Percentiles rank a stretch among this genome's conserved stretches.
Evolutionary conservation across 1,140 invertebrate genomes (phyloP).

Genomic region (Drosophila elegans): DNA sequence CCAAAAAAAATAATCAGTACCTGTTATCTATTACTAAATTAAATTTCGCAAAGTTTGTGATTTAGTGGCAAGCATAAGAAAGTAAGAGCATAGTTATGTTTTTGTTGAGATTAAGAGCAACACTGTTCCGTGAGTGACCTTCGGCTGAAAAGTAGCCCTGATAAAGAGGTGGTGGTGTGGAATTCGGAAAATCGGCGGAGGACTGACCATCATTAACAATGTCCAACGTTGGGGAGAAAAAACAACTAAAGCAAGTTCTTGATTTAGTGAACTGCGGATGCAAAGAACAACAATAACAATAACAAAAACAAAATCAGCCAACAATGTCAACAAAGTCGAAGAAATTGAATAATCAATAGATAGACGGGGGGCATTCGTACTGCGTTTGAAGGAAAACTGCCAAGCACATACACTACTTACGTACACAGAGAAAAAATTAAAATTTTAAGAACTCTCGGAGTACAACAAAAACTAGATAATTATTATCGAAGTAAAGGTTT

Average conservation of each 20-base stretch:
- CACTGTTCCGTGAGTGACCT: slow-evolving; percentile 2
- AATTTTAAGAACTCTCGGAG: too few species aligned
- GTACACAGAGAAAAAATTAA: slow-evolving; percentile 6
- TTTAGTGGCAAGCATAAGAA: too few species aligned
- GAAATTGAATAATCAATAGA: slow-evolving; percentile 80
- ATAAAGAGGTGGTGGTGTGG: slow-evolving; percentile 1
- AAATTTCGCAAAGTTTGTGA: too few species aligned
- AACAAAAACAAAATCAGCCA: slow-evolving; percentile 35
- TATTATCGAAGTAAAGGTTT: too few species aligned
- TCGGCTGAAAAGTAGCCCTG: slow-evolving; percentile 14
- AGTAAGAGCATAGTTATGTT: neutral
- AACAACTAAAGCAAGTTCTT: slow-evolving; percentile 45
- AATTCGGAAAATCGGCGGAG: neutral
- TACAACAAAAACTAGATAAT: too few species aligned
- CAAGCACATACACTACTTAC: slow-evolving; percentile 3
- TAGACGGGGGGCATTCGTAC: neutral
- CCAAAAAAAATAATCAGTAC: too few species aligned
- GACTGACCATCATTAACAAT: slow-evolving; percentile 44
- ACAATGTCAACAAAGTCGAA: slow-evolving; percentile 71
- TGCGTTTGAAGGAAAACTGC: slow-evolving; percentile 20
- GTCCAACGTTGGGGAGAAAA: neutral
- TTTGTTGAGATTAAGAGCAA: neutral
- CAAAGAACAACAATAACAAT: slow-evolving; percentile 19
- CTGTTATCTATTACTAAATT: too few species aligned
- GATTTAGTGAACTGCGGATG: slow-evolving; percentile 32